Evolutionary conservation across 1,140 invertebrate species (phyloP), one percentile per base, ranked within the genome.

Genomic region (Cotesia chilonis): DNA sequence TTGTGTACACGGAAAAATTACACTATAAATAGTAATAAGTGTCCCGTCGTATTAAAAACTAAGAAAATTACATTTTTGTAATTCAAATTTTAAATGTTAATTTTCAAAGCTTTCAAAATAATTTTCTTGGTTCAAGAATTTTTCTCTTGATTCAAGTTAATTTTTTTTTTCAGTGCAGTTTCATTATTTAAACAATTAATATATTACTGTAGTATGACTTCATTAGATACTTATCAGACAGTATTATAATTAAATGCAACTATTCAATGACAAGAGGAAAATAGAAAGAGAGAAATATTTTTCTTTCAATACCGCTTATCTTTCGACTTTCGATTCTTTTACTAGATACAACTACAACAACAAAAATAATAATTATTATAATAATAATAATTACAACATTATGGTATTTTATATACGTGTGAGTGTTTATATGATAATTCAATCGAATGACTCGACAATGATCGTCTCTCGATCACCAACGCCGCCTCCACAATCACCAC

Each of bases 401-500:
- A 65, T 14, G n/a, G 10, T 1, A 7, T 38, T 17, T 28, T 54
- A 57, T 67, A 51, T 65, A 64, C 54, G 61, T 64, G 54, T 55
- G 37, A 38, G 35, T 12, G 51, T 52, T 54, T 60, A 20, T 69
- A 47, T 72, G 70, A 65, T 72, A 72, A 72, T 72, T 54, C 63
- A 72, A 72, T 72, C 55, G 63, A 72, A 72, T 67, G 70, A 72
- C 64, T 66, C 38, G 64, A 60, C 70, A 72, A 41, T 55, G 55
- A 72, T 72, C 63, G 70, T 72, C 63, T 17, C 70, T 65, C 70
- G 61, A 66, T 38, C 63, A 65, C 70, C 61, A 70, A 57, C 54
- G 47, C 70, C 75, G 79, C 75, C 74, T 59, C 64, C 36, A 74
- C 72, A 74, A 78, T 71, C 68, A 59, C 76, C 57, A 67, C 59